phyloP scores from a whole-genome alignment of 2,113 vertebrate genomes.

The Steatornis caripensis region DNA sequence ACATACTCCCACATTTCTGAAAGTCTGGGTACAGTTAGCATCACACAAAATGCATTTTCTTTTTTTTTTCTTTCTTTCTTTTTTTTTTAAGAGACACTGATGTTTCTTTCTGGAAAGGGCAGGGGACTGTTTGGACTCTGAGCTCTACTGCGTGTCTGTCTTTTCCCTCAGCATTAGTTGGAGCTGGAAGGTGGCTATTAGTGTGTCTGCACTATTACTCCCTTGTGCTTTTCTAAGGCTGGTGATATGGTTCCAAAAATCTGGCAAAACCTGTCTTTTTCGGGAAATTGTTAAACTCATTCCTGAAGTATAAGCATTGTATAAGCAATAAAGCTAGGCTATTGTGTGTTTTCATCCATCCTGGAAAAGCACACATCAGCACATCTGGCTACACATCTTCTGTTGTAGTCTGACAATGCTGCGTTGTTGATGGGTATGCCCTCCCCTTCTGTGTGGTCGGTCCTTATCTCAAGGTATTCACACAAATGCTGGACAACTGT shows the following conservation, averaged over 20 bases:
- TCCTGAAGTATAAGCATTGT: background rate
- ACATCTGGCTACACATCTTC: background rate
- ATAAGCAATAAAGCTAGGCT: background rate
- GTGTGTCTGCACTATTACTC: background rate
- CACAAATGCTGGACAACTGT: background rate
- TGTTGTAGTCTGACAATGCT: background rate
- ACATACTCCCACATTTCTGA: background rate
- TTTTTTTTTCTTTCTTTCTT: background rate
- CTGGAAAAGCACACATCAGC: background rate
- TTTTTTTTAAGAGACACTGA: background rate
- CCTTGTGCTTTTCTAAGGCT: background rate
- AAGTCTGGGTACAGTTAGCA: background rate
- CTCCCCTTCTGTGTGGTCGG: background rate
- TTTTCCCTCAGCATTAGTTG: background rate
- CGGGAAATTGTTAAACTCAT: background rate
- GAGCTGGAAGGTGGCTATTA: background rate
- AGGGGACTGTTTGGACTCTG: background rate
- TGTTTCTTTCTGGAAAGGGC: background rate
- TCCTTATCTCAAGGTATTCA: background rate
- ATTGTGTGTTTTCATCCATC: background rate
- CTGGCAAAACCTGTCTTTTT: background rate
- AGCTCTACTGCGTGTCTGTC: background rate
- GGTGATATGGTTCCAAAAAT: background rate
- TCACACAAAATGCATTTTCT: background rate
- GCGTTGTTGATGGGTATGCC: background rate